phyloP scores from a whole-genome alignment of 2,888 invertebrate genomes.

The Geotrupes spiniger region DNA sequence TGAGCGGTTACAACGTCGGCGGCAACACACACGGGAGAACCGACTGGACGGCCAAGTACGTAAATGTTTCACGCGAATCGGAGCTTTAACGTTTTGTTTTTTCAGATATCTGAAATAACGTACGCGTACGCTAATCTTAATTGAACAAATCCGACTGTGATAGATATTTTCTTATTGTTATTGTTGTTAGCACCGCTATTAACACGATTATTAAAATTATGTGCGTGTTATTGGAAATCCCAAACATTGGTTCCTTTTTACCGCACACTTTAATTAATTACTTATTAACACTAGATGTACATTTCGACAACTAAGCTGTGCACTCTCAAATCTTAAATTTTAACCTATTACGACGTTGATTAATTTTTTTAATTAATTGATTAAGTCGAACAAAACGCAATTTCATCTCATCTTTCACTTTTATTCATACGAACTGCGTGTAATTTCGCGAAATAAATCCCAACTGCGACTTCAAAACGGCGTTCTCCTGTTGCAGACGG shows the following conservation, averaged over 20 bases:
- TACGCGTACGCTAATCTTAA: neutral
- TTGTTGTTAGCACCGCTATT: slow-evolving; percentile 8
- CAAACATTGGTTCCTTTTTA: too few relatives aligned
- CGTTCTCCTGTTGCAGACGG: slow-evolving; percentile 16
- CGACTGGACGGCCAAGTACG: slow-evolving; percentile 44
- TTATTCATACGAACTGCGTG: too few relatives aligned
- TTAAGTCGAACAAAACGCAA: too few relatives aligned
- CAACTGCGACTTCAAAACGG: slow-evolving; percentile 11
- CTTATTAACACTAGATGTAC: too few relatives aligned
- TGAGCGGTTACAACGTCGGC: slow-evolving; percentile 34
- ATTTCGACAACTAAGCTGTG: too few relatives aligned
- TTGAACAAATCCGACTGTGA: slow-evolving; percentile 15
- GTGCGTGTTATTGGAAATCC: too few relatives aligned
- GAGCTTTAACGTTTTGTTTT: neutral
- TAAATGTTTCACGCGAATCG: slow-evolving; percentile 1
- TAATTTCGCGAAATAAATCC: too few relatives aligned
- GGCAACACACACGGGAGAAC: slow-evolving; percentile 35
- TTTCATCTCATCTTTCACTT: too few relatives aligned
- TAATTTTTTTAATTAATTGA: too few relatives aligned
- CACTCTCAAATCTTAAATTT: too few relatives aligned
- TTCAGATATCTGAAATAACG: slow-evolving; percentile 17
- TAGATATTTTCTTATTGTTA: slow-evolving; percentile 19
- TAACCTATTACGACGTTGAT: too few relatives aligned
- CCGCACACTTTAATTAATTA: too few relatives aligned
- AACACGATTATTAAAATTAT: slow-evolving; percentile 7